Evolutionary conservation across 2,113 vertebrate species (phyloP).

Genomic region (Riparia riparia): DNA sequence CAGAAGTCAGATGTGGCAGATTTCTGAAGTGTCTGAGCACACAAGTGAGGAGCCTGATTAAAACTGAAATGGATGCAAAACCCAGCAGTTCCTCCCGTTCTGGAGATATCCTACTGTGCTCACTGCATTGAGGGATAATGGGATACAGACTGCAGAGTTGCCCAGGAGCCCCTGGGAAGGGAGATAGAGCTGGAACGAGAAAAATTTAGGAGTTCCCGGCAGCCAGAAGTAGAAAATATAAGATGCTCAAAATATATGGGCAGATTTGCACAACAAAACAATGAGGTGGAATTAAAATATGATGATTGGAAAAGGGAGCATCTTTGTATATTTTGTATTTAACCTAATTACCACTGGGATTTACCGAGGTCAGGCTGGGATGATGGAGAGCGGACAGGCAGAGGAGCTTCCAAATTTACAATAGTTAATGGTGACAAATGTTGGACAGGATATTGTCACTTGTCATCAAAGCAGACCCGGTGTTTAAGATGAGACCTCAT

Average conservation of each 20-base stretch:
- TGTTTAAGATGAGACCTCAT: neutral
- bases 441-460: neutral
- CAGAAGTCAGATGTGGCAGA: constrained; percentile 49
- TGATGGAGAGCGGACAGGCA: neutral
- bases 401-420: neutral
- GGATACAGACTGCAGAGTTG: neutral
- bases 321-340: neutral
- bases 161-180: neutral
- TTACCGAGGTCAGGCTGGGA: neutral
- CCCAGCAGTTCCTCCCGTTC: neutral
- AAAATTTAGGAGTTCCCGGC: neutral
- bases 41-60: constrained; percentile 32
- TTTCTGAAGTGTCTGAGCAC: constrained; percentile 30
- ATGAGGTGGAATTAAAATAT: neutral
- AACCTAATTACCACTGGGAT: neutral
- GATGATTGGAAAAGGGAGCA: neutral
- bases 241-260: neutral
- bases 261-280: neutral
- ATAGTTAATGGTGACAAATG: neutral
- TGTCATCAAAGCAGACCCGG: neutral
- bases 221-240: neutral
- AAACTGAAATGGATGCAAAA: constrained; percentile 19
- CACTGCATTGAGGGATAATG: neutral
- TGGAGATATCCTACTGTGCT: neutral
- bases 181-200: neutral